Base-by-base conservation (phyloP, 2,113 vertebrate species). In the Thunnus thynnus region DNA sequence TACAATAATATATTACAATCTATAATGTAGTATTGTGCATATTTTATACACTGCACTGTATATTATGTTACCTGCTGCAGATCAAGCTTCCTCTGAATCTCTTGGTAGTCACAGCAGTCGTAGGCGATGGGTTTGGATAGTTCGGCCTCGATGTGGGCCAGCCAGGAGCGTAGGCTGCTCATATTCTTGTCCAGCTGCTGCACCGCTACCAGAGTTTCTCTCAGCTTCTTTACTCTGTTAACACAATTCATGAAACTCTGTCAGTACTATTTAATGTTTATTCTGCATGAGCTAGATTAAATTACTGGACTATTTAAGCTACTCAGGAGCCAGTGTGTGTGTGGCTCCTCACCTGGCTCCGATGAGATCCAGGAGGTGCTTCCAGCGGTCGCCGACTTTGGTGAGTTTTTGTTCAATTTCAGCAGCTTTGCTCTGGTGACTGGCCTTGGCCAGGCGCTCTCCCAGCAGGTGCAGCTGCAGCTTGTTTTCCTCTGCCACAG, bases 121-220 rank as follows among this genome's bases (percentile, higher is more conserved):
- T 99, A 99, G 89, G 97, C 94, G 5, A 99, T 96, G 48, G 98
- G 97, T 82, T 95, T 96, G 77, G 97, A 97, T 58, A 99, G 94
- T 90, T 99, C 97, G 0, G 97, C 94, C 90, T 99, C 98, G 1
- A 99, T 99, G 92, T 98, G 96, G 54, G 96, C 96, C 54, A 99
- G 95, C 98, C 98, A 99, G 8, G 96, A 95, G 71, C 96, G 96
- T 79, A 99, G 94, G 90, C 89, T 97, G 90, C 91, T 97, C 98
- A 99, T 99, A 78, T 99, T 99, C 93, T 97, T 98, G 88, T 99
- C 98, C 86, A 99, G 93, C 92, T 99, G 98, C 91, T 99, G 97
- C 12, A 99, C 96, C 0, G 98, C 98, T 65, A 98, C 96, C 11
- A 99, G 94, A 0, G 98, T 99, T 89, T 99, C 98, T 88, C 96